These are phyloP conservation scores for Hirundichthys speculiger DNA, from an alignment of 2,113 vertebrate species.

Conservation along the genomic window DNA sequence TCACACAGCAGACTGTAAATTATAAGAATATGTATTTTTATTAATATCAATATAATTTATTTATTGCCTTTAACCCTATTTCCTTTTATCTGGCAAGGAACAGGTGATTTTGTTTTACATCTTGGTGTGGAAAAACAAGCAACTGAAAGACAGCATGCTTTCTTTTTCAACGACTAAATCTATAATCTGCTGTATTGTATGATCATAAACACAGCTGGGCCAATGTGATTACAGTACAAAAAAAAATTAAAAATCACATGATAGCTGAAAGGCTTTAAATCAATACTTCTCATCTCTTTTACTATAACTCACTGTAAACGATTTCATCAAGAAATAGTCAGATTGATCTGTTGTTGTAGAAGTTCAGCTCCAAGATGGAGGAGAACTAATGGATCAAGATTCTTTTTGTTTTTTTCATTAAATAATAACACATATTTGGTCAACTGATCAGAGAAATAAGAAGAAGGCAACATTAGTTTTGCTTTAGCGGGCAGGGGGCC, in stretches of 20 bases:
- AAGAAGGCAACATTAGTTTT: neutral
- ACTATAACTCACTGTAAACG: slow-evolving; percentile 12
- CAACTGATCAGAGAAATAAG: slow-evolving; percentile 4
- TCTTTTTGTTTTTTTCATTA: neutral
- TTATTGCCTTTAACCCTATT: too few species aligned
- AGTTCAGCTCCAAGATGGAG: neutral
- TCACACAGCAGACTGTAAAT: too few species aligned
- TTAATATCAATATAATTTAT: too few species aligned
- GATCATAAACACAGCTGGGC: slow-evolving; percentile 11
- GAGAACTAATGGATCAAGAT: neutral
- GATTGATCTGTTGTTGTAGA: neutral
- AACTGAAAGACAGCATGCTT: too few species aligned
- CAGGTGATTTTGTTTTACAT: too few species aligned
- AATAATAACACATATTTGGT: too few species aligned
- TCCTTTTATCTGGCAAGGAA: too few species aligned
- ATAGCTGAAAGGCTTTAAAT: slow-evolving; percentile 15
- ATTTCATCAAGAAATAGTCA: slow-evolving; percentile 11
- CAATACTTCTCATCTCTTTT: too few species aligned
- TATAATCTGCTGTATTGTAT: neutral
- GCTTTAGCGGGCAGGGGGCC: neutral
- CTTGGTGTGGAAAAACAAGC: too few species aligned
- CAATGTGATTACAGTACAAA: slow-evolving; percentile 17
- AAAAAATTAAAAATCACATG: neutral
- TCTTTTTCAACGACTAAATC: too few species aligned
- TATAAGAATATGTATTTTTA: too few species aligned